A percentile compares a stretch with the other conserved stretches of the same genome.
phyloP scores from a whole-genome alignment of 1,140 invertebrate species.

The Thaumatotibia leucotreta region DNA sequence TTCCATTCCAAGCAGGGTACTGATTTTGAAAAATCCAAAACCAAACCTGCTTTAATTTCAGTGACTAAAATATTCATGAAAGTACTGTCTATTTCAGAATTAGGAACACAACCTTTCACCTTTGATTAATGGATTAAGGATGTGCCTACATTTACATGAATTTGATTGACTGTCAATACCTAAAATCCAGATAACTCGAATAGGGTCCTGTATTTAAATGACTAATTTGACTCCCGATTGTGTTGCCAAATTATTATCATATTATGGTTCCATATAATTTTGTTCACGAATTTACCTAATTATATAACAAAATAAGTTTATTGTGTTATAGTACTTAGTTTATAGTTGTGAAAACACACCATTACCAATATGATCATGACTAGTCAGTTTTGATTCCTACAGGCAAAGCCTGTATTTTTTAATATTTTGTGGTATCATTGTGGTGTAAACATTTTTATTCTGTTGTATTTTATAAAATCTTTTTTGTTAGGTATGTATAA shows the following conservation, averaged over 20 bases:
- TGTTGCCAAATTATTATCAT: not conserved
- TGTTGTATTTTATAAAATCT: not conserved
- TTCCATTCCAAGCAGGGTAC: not conserved
- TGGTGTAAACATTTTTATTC: not conserved
- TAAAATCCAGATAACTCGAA: not conserved
- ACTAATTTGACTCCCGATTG: not conserved
- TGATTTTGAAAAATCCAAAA: too few species aligned
- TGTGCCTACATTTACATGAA: too few species aligned
- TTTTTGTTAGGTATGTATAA: not conserved
- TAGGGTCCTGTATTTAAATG: not conserved
- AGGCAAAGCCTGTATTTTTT: not conserved
- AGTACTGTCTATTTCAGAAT: too few species aligned
- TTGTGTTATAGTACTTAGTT: not conserved
- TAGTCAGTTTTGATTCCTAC: not conserved
- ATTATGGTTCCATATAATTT: not conserved
- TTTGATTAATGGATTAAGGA: too few species aligned
- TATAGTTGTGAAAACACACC: not conserved
- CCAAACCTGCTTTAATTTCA: too few species aligned
- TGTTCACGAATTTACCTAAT: not conserved
- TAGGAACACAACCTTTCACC: too few species aligned
- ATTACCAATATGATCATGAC: not conserved
- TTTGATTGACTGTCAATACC: too few species aligned
- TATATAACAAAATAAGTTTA: not conserved
- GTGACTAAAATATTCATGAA: not conserved
- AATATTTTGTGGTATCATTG: not conserved